Conservation (phyloP, 2,797 vertebrate genomes). For the Valencia hispanica region DNA sequence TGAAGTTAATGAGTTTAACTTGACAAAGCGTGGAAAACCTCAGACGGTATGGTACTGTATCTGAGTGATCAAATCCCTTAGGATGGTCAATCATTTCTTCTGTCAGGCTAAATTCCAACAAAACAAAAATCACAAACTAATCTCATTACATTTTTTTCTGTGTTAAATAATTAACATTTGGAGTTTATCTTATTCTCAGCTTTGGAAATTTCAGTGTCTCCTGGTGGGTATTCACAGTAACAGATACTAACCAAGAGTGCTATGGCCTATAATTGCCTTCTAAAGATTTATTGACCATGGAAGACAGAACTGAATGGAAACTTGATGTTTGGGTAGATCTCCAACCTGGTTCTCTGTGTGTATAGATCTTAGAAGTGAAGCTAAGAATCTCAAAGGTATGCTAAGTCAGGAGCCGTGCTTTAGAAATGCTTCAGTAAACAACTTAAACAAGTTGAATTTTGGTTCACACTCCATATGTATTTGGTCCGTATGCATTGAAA, state of each 20-base stretch:
- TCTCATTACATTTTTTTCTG: too few relatives aligned
- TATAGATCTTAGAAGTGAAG: conserved; percentile 47
- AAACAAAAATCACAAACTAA: background rate
- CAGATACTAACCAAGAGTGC: conserved; percentile 2
- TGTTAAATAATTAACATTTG: background rate
- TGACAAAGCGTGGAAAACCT: background rate
- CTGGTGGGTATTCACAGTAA: background rate
- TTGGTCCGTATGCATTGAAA: background rate
- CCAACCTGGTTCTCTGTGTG: conserved; percentile 65
- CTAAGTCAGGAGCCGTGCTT: conserved; percentile 32
- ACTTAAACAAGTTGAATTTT: conserved; percentile 22
- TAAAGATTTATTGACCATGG: conserved; percentile 20
- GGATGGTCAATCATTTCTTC: conserved; percentile 1
- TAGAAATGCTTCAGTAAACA: conserved; percentile 27
- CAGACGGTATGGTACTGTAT: background rate
- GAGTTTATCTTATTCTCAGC: background rate
- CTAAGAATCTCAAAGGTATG: conserved; percentile 48
- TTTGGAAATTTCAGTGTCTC: background rate
- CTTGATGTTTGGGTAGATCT: conserved; percentile 58
- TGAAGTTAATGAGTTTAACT: background rate
- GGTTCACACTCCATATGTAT: conserved; percentile 24
- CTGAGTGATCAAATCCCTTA: background rate
- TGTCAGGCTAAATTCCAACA: background rate
- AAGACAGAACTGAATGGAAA: conserved; percentile 40
- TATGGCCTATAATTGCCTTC: too few relatives aligned